Evolutionary conservation across 92 coral and sea anemone genomes (phyloP), one percentile per base, ranked within the genome.

Genomic region (Epizoanthus ramosus): DNA sequence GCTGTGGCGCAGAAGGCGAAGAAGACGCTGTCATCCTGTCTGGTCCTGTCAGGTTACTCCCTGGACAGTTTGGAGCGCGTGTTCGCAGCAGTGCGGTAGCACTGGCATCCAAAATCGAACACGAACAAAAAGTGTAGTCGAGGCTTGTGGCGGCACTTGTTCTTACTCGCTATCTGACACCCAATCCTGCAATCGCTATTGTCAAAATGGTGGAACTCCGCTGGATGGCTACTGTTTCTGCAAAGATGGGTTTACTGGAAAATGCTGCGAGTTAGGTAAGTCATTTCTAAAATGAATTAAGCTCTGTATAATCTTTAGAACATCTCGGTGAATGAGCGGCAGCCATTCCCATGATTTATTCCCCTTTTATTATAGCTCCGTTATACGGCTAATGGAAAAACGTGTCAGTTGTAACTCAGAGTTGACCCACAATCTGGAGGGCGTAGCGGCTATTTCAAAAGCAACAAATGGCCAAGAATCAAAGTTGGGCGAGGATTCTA

Each of bases 251-350:
- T 71, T 71, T 47, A 10, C 76, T 16, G 76, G 76, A 16, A 71
- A 15, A 18, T 71, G 76, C 58, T 71, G 76, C 76, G 76, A 71
- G 58, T 39, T 71, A 13, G 76, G 76, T 71, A 47, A 8, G 76
- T 4, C 16, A 71, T 43, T 3, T 39, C 31, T 43, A 39, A 45
- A 45, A 45, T 45, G 52, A 45, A n/a, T n/a, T n/a, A 45, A 45
- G 8, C 52, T 45, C 52, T 45, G 52, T 6, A 6, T 45, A 9
- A 45, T 45, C 9, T 45, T 45, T 45, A 45, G 9, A 45, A 4
- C 52, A 45, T 45, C 9, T 35, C 39, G 39, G 39, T 2, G 39
- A 35, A 4, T 35, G 39, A 35, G 39, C 39, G 39, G 39, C 39
- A 4, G 39, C 39, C 39, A 35, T 35, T 35, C 39, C 39, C 39